Evolutionary conservation across 2,113 vertebrate species (phyloP).

Genomic region (Lamprologus callipterus): DNA sequence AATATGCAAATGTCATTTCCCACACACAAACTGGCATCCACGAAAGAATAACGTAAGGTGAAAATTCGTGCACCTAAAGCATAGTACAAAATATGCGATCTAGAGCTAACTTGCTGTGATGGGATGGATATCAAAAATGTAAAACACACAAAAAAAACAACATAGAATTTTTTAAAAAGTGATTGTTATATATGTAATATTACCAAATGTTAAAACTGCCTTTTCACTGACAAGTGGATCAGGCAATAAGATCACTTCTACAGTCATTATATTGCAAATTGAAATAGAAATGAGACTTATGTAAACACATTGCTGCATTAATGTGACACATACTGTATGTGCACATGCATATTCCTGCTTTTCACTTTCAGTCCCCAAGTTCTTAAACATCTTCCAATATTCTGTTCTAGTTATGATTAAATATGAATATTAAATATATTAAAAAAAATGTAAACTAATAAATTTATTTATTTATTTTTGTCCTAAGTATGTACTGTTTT

Average conservation of each 20-base stretch:
- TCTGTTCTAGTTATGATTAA: not conserved
- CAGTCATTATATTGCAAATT: not conserved
- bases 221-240: not conserved
- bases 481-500: not conserved
- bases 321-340: not conserved
- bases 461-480: rapidly evolving
- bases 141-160: not conserved
- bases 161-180: not conserved
- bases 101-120: not conserved
- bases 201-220: not conserved
- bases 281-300: not conserved
- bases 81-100: not conserved
- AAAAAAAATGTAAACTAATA: too few species aligned
- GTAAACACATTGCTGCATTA: not conserved
- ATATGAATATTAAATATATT: not conserved
- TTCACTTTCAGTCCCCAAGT: not conserved
- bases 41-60: not conserved
- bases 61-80: not conserved
- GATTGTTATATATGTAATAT: not conserved
- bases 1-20: not conserved
- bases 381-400: not conserved
- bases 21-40: not conserved
- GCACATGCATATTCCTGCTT: not conserved
- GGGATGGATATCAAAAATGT: not conserved
- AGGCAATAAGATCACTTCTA: not conserved